phyloP scores from a whole-genome alignment of 2,888 invertebrate species.

The Belgica antarctica region DNA sequence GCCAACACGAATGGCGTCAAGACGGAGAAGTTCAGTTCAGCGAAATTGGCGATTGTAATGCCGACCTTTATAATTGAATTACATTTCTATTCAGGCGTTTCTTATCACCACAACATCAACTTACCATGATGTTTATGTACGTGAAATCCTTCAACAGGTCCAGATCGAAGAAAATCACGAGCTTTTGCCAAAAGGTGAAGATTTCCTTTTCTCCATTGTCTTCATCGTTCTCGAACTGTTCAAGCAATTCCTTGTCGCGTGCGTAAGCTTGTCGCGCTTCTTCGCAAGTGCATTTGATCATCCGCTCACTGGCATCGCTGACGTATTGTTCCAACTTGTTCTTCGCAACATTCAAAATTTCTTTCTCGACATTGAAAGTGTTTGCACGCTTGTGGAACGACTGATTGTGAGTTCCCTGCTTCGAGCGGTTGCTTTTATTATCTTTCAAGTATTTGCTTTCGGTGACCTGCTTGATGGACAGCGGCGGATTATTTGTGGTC shows the following conservation, averaged over 20 bases:
- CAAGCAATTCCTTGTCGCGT: slow-evolving; percentile 54
- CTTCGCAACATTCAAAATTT: slow-evolving; percentile 59
- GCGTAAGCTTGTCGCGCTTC: slow-evolving; percentile 47
- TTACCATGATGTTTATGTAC: slow-evolving; percentile 69
- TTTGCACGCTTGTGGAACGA: slow-evolving; percentile 57
- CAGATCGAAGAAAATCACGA: slow-evolving; percentile 67
- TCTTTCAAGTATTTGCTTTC: slow-evolving; percentile 27
- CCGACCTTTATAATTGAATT: slow-evolving; percentile 58
- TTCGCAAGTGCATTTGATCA: slow-evolving; percentile 51
- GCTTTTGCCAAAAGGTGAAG: slow-evolving; percentile 12
- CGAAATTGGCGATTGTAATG: slow-evolving; percentile 68
- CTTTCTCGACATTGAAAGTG: slow-evolving; percentile 62
- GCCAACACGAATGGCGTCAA: slow-evolving; percentile 70
- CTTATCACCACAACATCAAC: background rate
- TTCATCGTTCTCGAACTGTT: slow-evolving; percentile 47
- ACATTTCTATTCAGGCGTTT: background rate
- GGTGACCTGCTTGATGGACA: background rate
- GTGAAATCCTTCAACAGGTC: slow-evolving; percentile 67
- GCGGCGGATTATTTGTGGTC: slow-evolving; percentile 15
- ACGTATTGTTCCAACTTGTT: slow-evolving; percentile 58
- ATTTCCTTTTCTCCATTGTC: slow-evolving; percentile 51
- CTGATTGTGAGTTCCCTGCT: slow-evolving; percentile 55
- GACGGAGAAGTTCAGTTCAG: slow-evolving; percentile 71
- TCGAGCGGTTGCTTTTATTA: slow-evolving; percentile 46
- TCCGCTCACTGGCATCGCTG: slow-evolving; percentile 48